Base-by-base conservation (phyloP, 1,140 invertebrate species). In the Ectropis grisescens region DNA sequence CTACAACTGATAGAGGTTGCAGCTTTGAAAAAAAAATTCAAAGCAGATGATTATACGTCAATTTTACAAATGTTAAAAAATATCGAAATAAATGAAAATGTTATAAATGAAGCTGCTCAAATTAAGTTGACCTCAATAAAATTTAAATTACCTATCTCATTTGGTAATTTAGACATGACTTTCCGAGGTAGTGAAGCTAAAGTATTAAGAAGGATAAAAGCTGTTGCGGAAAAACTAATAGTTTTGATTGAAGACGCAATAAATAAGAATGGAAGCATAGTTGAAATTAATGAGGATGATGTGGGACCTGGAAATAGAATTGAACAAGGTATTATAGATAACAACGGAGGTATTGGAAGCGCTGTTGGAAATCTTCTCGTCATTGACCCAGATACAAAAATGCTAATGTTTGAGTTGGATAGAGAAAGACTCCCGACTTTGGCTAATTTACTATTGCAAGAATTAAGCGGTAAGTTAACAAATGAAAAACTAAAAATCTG, bases 141-240 rank as follows among this genome's bases (percentile, higher is more conserved):
- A n/a, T 47, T 42, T 13, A 15, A 35, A 28, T 11, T 47, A 25
- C 45, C 45, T 3, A 11, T 14, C 13, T 34, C 22, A 3, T 47
- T 47, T 32, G 45, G 45, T 2, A 47, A 41, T 11, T 9, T 22
- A n/a, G 45, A 47, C 11, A 32, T 47, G 24, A 22, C 35, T 26
- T n/a, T 26, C 3, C 16, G 16, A 19, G 16, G 16, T 4, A 19
- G 16, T 19, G 16, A 8, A 19, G 16, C 16, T 19, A 19, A 19
- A 19, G 16, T 19, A 3, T 4, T 3, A 4, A 19, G 8, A 19
- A 19, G 16, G 16, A 3, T 19, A 19, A 8, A 19, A 3, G 16
- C 3, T 4, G 16, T 19, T 4, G 16, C 16, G 8, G 16, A 19
- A 3, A 19, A 19, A 19, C 3, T 19, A 19, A 4, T 19, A 8